Base-by-base conservation (phyloP, 1,140 invertebrate genomes). In the Conopomorpha cramerella region DNA sequence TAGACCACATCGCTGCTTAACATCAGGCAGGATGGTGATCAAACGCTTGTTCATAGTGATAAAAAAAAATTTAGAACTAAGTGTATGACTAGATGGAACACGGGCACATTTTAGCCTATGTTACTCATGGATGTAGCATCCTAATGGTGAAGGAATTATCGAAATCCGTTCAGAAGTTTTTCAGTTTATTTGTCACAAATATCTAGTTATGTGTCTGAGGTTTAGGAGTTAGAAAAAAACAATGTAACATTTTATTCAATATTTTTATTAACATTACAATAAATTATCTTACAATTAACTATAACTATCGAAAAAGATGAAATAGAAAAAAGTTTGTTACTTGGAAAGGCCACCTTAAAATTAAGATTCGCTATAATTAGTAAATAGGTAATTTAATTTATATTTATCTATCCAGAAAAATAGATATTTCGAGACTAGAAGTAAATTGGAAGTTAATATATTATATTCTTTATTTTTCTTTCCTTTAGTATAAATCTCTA, bases 321-420 rank as follows among this genome's bases (percentile, higher is more conserved):
- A 58, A 58, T 63, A 63, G 51, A 68, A 68, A 68, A 58, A 41
- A n/a, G n/a, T n/a, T n/a, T n/a, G 49, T 57, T 64, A 55, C 51
- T 55, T 67, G 68, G 63, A 73, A 73, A 73, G 68, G 63, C 68
- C 65, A 60, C 61, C 58, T 62, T 63, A 54, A 51, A 49, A 10
- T 29, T 7, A 7, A 7, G 8, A 7, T 29, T 29, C n/a, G n/a
- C n/a, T n/a, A n/a, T n/a, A n/a, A n/a, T 13, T 29, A n/a, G 6
- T n/a, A 7, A 29, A 7, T 29, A 29, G 19, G 4, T 23, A 23
- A 6, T 23, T 10, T 23, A 4, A 6, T 23, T 23, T 6, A 4
- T 23, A 23, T 6, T 36, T 27, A 16, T 26, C 31, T 38, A 16
- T 35, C 36, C 34, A 32, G 23, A 40, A 34, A 35, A 35, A 35